Conservation (phyloP, 2,113 vertebrate genomes). For the Ictidomys tridecemlineatus region DNA sequence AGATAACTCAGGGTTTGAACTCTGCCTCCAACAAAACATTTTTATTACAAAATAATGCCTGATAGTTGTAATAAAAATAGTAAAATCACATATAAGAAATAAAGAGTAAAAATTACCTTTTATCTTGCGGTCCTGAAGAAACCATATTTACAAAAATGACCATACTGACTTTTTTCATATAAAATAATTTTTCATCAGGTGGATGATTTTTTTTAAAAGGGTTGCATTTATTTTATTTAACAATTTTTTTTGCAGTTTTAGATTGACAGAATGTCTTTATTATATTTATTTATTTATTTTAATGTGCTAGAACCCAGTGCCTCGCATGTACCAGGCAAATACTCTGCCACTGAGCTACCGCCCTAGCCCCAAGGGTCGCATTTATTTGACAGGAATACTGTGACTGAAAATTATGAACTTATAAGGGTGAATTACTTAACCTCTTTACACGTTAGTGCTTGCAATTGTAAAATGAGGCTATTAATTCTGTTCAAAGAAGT, state of each 20-base stretch:
- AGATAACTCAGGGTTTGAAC: background rate
- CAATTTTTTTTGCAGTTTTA: too few relatives aligned
- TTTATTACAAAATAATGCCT: conserved; percentile 3
- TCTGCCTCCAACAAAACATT: background rate
- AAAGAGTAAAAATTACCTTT: background rate
- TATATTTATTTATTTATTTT: too few relatives aligned
- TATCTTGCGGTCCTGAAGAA: background rate
- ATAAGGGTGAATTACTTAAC: background rate
- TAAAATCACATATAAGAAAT: background rate
- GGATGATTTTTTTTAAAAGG: background rate
- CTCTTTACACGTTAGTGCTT: background rate
- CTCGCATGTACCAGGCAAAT: too few relatives aligned
- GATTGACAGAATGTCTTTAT: too few relatives aligned
- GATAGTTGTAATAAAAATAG: background rate
- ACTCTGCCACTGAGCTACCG: too few relatives aligned
- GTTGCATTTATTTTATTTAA: background rate
- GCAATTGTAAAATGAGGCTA: background rate
- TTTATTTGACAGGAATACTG: background rate
- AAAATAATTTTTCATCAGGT: background rate
- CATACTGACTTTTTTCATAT: background rate
- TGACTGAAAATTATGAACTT: conserved; percentile 31
- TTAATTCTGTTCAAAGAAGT: conserved; percentile 18
- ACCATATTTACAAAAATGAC: background rate
- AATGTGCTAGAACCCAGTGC: too few relatives aligned
- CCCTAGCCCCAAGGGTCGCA: background rate